Conservation (phyloP, 2,797 vertebrate genomes). For the Tarsius wallacei region DNA sequence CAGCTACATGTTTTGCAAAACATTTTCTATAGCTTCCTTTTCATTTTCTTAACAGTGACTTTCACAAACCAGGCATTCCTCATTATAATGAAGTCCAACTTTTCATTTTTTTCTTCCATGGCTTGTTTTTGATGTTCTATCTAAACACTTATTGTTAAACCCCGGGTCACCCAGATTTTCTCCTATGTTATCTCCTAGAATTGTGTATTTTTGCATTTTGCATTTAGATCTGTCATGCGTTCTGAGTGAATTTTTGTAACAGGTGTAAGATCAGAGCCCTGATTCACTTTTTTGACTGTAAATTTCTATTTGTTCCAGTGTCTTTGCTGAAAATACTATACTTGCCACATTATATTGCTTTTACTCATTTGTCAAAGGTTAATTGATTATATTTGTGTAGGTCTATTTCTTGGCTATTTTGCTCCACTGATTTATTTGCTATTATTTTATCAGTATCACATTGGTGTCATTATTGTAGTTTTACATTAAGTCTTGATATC, state of each 20-base stretch:
- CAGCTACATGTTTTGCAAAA: neutral
- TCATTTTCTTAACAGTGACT: neutral
- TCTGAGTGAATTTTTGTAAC: neutral
- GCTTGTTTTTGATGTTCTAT: neutral
- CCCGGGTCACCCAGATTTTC: neutral
- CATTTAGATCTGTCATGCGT: neutral
- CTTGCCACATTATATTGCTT: neutral
- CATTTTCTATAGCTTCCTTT: neutral
- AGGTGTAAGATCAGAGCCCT: neutral
- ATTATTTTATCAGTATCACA: neutral
- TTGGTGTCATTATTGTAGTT: neutral
- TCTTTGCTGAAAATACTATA: neutral
- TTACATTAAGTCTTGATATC: neutral
- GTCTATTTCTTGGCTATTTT: neutral
- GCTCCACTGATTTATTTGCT: neutral
- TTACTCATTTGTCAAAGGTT: neutral
- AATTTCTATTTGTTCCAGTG: neutral
- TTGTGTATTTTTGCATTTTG: slow-evolving; percentile 16
- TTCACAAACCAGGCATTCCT: neutral
- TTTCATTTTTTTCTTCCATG: neutral
- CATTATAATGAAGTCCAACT: neutral
- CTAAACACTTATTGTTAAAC: neutral
- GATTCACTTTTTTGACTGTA: neutral
- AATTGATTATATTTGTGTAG: neutral
- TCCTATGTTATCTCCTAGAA: neutral